Percentiles rank a stretch among this genome's conserved stretches.
Conservation (phyloP, 2,888 invertebrate genomes). For the Nomada fabriciana region DNA sequence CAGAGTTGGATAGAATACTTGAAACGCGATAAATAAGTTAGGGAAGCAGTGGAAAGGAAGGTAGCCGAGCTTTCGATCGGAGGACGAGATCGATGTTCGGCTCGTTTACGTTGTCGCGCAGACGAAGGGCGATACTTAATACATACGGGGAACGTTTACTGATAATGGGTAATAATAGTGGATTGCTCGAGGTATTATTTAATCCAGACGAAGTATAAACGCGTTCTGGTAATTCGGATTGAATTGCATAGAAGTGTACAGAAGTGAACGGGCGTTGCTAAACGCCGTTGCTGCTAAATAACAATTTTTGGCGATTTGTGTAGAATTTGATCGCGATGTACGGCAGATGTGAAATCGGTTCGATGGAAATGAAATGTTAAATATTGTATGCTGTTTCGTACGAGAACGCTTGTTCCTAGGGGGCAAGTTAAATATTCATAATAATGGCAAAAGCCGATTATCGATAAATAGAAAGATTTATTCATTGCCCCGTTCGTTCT, state of each 20-base stretch:
- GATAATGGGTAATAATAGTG: not conserved
- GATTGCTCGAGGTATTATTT: not conserved
- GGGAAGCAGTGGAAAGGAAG: not conserved
- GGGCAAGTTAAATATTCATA: not conserved
- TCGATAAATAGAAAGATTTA: slow-evolving; percentile 14
- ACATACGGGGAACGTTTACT: no score
- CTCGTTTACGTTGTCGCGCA: not conserved
- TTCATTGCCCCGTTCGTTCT: not conserved
- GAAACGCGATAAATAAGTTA: slow-evolving; percentile 51
- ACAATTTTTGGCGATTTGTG: not conserved
- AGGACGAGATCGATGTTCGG: not conserved
- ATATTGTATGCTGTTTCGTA: not conserved
- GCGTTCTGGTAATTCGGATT: no score
- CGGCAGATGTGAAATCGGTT: not conserved
- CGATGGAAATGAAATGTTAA: not conserved
- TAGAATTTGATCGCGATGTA: no score
- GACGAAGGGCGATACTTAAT: not conserved
- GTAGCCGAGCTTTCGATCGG: not conserved
- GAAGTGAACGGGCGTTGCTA: no score
- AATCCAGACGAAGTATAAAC: no score
- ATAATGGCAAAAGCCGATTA: not conserved
- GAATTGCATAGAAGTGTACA: no score
- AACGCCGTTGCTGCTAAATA: not conserved
- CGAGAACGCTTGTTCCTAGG: not conserved
- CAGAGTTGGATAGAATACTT: slow-evolving; percentile 24